Conservation (phyloP, 1,140 invertebrate genomes). For the Oncopodura yosiiana region DNA sequence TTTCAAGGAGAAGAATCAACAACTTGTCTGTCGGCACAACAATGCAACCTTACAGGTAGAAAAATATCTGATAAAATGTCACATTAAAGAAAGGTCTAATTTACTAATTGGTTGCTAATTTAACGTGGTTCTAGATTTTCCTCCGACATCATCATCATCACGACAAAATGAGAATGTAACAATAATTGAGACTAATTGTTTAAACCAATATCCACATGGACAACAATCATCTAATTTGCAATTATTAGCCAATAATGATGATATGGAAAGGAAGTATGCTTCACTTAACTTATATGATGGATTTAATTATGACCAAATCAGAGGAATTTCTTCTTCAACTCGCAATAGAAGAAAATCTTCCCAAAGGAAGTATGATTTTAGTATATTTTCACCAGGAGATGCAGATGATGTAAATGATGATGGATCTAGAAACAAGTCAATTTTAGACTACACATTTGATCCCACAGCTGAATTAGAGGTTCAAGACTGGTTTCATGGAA, state of each 20-base stretch:
- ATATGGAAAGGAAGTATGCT: neutral
- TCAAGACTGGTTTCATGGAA: constrained; percentile 39
- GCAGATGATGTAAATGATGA: neutral
- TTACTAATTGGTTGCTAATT: constrained; percentile 31
- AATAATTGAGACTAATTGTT: neutral
- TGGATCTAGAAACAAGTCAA: too few species aligned
- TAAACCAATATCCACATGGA: neutral
- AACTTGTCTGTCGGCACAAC: neutral
- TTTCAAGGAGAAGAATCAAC: neutral
- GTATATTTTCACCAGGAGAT: neutral
- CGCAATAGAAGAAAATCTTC: neutral
- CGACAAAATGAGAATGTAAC: neutral
- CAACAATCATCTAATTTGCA: neutral
- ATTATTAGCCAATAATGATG: neutral
- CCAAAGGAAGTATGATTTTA: constrained; percentile 37
- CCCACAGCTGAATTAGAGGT: constrained; percentile 23
- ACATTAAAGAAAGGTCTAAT: constrained; percentile 57
- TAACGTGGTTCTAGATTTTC: constrained; percentile 24
- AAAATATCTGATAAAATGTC: constrained; percentile 79
- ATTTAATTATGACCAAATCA: too few species aligned
- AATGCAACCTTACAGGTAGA: constrained; percentile 54
- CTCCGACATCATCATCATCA: neutral
- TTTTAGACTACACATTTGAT: constrained; percentile 14
- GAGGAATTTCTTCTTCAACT: neutral
- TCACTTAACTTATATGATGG: neutral